Conservation (phyloP, 2,888 invertebrate species). For the Malachius bipustulatus region DNA sequence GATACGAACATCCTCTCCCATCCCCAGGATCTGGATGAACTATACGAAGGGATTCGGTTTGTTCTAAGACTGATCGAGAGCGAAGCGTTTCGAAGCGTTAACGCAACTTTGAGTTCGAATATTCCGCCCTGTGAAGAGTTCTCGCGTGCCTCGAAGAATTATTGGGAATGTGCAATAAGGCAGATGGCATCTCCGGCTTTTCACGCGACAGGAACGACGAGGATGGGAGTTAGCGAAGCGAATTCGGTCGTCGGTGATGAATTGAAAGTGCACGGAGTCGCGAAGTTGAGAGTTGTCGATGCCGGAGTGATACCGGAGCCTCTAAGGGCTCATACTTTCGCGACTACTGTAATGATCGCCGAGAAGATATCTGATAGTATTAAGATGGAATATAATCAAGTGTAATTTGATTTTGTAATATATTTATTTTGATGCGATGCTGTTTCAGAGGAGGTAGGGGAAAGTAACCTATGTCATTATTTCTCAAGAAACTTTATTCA, state of each 20-base stretch:
- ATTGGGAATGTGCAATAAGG: conserved; percentile 40
- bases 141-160: conserved; percentile 36
- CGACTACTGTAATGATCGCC: conserved; percentile 37
- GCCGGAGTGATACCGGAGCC: conserved; percentile 70
- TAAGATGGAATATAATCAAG: conserved; percentile 22
- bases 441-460: no score
- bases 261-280: conserved; percentile 54
- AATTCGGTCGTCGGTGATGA: conserved; percentile 58
- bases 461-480: no score
- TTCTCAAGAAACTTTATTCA: no score
- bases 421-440: no score
- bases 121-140: conserved; percentile 38
- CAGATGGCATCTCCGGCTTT: conserved; percentile 24
- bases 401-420: no score
- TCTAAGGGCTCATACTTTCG: conserved; percentile 46
- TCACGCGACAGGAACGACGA: conserved; percentile 25
- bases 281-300: conserved; percentile 59
- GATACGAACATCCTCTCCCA: conserved; percentile 51
- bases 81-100: conserved; percentile 31
- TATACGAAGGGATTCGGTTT: conserved; percentile 41
- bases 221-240: conserved; percentile 55
- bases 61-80: conserved; percentile 36
- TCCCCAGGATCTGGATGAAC: conserved; percentile 41
- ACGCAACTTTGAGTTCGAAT: conserved; percentile 30
- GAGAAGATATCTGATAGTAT: conserved; percentile 41